Percentiles rank a stretch among this genome's conserved stretches.
Conservation (phyloP, 2,888 invertebrate genomes). For the Mythimna lalbum region DNA sequence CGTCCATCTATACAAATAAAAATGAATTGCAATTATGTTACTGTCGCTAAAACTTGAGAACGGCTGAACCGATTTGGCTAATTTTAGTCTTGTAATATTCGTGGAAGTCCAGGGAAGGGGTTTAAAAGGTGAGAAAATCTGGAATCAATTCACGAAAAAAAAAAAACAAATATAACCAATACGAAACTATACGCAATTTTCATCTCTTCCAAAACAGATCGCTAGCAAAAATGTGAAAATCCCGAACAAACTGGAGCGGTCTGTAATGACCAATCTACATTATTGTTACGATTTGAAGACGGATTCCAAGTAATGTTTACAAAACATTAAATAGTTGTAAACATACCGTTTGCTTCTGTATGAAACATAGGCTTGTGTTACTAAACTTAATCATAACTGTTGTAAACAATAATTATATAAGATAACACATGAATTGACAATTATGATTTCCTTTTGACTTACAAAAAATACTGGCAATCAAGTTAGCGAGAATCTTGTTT, state of each 20-base stretch:
- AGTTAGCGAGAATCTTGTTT: not conserved
- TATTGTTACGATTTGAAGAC: constrained; percentile 26
- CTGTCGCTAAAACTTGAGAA: no score
- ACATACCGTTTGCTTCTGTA: constrained; percentile 6
- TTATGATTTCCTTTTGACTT: constrained; percentile 11
- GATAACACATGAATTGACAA: not conserved
- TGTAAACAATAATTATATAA: constrained; percentile 19
- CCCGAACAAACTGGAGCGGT: not conserved
- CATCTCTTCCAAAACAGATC: constrained; percentile 1
- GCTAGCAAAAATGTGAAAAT: constrained; percentile 11
- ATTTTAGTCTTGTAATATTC: no score
- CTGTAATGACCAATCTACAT: constrained; percentile 28
- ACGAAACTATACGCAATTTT: not conserved
- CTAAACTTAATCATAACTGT: constrained; percentile 29
- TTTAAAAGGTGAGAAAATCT: no score
- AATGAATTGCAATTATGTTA: no score
- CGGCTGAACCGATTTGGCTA: no score
- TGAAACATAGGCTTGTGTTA: constrained; percentile 18
- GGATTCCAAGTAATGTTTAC: constrained; percentile 55
- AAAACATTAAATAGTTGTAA: constrained; percentile 60
- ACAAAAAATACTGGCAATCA: not conserved
- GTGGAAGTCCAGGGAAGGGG: no score
- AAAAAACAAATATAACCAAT: not conserved
- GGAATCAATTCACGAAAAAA: no score
- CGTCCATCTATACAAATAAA: no score